phyloP scores from a whole-genome alignment of 2,797 vertebrate species.

The Momotus momota region DNA sequence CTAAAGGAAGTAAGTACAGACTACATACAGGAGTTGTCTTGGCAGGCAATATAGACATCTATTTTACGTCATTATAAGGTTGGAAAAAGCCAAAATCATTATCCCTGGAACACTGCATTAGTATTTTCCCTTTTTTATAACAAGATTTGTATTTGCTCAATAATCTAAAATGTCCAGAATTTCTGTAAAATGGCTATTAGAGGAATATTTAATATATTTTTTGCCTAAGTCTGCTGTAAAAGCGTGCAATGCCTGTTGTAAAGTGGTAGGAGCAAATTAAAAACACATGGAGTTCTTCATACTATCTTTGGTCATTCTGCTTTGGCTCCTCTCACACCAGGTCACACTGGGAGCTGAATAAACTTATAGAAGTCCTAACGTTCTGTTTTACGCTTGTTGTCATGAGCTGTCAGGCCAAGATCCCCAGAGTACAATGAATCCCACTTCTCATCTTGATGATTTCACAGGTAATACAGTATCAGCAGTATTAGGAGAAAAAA shows the following conservation, averaged over 20 bases:
- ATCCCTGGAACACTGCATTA: neutral
- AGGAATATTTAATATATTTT: neutral
- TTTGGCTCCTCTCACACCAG: neutral
- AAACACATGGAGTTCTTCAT: neutral
- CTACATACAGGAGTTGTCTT: neutral
- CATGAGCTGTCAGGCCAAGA: neutral
- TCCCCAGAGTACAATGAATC: neutral
- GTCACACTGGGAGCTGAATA: neutral
- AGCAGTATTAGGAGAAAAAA: neutral
- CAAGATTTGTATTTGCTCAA: neutral
- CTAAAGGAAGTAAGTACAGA: neutral
- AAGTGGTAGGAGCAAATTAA: neutral
- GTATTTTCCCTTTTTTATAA: neutral
- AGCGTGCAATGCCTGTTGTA: neutral
- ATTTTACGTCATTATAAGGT: neutral
- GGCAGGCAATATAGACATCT: neutral
- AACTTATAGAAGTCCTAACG: neutral
- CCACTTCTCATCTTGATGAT: neutral
- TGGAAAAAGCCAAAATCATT: neutral
- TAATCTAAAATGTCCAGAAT: neutral
- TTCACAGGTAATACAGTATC: neutral
- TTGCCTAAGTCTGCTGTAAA: neutral
- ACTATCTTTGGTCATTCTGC: neutral
- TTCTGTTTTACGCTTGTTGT: neutral
- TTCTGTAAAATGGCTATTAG: neutral